These are phyloP conservation scores for Ephestia elutella DNA, from an alignment of 1,140 invertebrate species.

Conservation along the genomic window DNA sequence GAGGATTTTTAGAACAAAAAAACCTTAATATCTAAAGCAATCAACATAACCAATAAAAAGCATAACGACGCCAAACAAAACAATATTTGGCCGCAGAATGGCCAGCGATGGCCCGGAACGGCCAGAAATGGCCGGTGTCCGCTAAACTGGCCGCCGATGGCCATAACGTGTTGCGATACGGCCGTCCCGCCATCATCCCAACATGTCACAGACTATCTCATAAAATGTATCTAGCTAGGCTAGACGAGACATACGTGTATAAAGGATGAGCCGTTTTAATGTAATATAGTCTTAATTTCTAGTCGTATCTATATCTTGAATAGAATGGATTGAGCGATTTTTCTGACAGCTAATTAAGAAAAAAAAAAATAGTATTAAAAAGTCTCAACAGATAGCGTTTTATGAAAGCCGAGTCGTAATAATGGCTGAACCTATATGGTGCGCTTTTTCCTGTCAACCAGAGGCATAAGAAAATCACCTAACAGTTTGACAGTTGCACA, in stretches of 20 bases:
- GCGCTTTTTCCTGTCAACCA: no score
- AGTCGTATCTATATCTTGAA: no score
- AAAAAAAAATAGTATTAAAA: no score
- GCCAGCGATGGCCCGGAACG: neutral
- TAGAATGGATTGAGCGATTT: no score
- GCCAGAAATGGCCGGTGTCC: constrained; percentile 4
- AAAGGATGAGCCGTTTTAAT: neutral
- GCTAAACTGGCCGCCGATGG: neutral
- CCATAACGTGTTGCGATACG: constrained; percentile 10
- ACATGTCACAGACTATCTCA: constrained; percentile 9
- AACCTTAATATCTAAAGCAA: neutral
- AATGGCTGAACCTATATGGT: no score
- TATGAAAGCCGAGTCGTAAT: no score
- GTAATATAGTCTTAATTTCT: no score
- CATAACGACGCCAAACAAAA: constrained; percentile 1
- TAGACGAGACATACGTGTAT: neutral
- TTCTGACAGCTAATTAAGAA: no score
- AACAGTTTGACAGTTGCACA: no score
- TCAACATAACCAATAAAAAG: constrained; percentile 6
- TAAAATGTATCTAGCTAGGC: constrained; percentile 9
- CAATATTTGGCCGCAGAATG: constrained; percentile 8
- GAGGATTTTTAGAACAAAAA: no score
- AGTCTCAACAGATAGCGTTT: no score
- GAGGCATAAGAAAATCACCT: no score
- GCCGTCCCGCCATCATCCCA: constrained; percentile 9